Percentiles rank a stretch among this genome's conserved stretches.
Evolutionary conservation across 2,888 invertebrate genomes (phyloP).

Genomic region (Xestoiulus laeticollis): DNA sequence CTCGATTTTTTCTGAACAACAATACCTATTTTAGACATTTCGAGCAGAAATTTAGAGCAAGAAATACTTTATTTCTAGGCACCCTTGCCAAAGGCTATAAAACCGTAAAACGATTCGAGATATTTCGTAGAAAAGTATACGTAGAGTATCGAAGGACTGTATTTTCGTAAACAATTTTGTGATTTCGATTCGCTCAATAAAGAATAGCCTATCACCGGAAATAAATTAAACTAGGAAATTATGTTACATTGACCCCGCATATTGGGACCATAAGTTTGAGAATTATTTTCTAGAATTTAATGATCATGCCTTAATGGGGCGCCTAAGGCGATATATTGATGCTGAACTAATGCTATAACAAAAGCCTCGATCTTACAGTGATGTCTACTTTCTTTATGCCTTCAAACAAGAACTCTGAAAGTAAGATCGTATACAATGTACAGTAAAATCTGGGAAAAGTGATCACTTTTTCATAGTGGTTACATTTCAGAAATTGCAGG

Average conservation of each 20-base stretch:
- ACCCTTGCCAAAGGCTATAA: neutral
- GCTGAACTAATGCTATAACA: too few species aligned
- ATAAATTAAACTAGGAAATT: neutral
- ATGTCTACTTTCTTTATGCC: too few species aligned
- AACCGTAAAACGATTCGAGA: neutral
- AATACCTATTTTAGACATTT: neutral
- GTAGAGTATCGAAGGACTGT: neutral
- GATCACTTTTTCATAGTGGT: too few species aligned
- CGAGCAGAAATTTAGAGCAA: neutral
- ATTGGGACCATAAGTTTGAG: neutral
- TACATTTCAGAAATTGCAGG: too few species aligned
- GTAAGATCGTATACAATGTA: too few species aligned
- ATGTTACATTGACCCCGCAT: neutral
- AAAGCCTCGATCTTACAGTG: too few species aligned
- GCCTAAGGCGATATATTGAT: too few species aligned
- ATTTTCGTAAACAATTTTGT: slow-evolving; percentile 17
- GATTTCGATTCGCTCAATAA: neutral
- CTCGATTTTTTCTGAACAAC: neutral
- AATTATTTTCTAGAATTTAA: neutral
- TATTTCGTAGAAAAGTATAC: neutral
- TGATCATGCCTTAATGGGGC: neutral
- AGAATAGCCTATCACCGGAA: neutral
- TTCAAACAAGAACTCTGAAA: too few species aligned
- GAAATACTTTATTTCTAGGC: neutral
- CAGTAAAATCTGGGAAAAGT: too few species aligned